Base-by-base conservation (phyloP, 2,888 invertebrate genomes). In the Meliscaeva auricollis region DNA sequence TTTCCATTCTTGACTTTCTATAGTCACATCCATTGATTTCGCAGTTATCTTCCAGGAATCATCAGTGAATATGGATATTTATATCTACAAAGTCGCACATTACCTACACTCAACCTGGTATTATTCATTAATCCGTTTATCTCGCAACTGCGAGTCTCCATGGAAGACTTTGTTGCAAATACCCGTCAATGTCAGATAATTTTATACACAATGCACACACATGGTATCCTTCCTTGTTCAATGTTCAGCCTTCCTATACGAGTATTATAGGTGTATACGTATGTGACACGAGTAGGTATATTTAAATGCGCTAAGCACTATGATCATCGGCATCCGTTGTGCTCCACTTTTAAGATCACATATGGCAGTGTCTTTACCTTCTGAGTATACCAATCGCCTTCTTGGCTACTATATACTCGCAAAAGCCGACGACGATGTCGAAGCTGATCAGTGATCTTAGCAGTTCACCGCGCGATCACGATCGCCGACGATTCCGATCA, bases 281-380 rank as follows among this genome's bases (percentile, higher is more conserved):
- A n/a, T n/a, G n/a, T n/a, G n/a, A n/a, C n/a, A n/a, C 2, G 11
- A 9, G 11, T 13, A 38, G 13, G 13, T 22, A 13, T 38, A 60
- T 60, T 72, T 44, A 60, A 68, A 76, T 76, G 26, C 38, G 35
- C 72, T 54, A 78, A 78, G 44, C 62, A 78, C 72, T 72, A 75
- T 72, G 70, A 85, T 85, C 72, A 60, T 70, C 41, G 32, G 68
- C 84, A 84, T 80, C 60, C 73, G 77, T 69, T 64, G 73, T 81
- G 85, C 76, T 85, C 85, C 64, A 85, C 85, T 85, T 85, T 81
- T 58, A 22, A 69, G 32, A 54, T 38, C 58, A 50, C 66, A 66
- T 41, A 75, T 69, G 50, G 8, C 15, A 26, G 20, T 41, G 17
- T 35, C 56, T 44, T 46, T 66, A 26, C 68, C 46, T 50, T 44